These are phyloP conservation scores for Drosophila tani DNA, from an alignment of 1,140 invertebrate genomes.

Conservation along the genomic window DNA sequence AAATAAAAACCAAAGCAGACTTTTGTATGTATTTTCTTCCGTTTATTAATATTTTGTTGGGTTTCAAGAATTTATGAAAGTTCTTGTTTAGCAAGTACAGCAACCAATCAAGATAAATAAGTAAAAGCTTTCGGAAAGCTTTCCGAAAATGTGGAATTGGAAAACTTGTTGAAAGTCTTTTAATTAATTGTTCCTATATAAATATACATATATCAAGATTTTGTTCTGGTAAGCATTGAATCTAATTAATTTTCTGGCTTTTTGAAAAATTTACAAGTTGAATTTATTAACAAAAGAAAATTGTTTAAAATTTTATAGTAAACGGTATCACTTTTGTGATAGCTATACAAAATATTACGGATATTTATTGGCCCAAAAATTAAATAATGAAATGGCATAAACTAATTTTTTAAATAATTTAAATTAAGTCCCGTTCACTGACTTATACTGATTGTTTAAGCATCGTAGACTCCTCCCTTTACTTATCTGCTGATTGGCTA, in stretches of 20 bases:
- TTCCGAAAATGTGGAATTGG: background rate
- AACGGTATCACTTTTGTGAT: background rate
- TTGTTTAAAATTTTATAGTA: background rate
- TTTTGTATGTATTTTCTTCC: background rate
- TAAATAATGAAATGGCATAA: no score
- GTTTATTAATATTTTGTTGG: background rate
- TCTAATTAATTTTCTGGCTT: background rate
- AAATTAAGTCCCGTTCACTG: background rate
- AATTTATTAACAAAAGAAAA: background rate
- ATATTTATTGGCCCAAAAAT: background rate
- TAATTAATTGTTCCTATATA: background rate
- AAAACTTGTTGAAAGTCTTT: background rate
- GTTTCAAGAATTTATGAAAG: background rate
- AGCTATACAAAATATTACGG: background rate
- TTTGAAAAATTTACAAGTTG: background rate
- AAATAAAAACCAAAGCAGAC: background rate
- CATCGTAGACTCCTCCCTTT: background rate
- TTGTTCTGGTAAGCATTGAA: background rate
- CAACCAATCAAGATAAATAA: conserved; percentile 6
- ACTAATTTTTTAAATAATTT: background rate
- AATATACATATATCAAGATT: background rate
- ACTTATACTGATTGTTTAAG: background rate
- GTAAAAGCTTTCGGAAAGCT: conserved; percentile 16
- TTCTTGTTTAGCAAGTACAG: conserved; percentile 1
- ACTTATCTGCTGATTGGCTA: background rate